Evolutionary conservation across 2,888 invertebrate genomes (phyloP), one percentile per base, ranked within the genome.

Genomic region (Ophonus ardosiacus): DNA sequence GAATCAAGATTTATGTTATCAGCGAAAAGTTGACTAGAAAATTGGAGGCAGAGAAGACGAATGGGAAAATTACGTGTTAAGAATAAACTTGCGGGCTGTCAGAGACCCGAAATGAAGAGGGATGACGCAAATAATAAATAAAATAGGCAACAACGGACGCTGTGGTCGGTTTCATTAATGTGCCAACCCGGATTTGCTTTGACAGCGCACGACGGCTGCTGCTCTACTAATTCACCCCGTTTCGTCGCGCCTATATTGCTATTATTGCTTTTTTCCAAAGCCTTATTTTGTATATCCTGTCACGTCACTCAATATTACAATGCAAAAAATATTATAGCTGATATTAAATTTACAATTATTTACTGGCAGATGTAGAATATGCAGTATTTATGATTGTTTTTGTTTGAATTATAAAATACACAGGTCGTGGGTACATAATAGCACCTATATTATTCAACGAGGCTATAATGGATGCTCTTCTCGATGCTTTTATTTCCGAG

Each of bases 21-120:
- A 78, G 43, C 63, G 56, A 56, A 84, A 84, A 84, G 78, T 78
- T 84, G 78, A 84, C 84, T 78, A 78, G 78, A 84, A 84, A 84
- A 84, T 84, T 84, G 78, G 65, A 71, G 57, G 10, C 24, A n/a
- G 24, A 13, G 24, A 84, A 84, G 84, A 84, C 84, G 84, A 78
- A 84, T 84, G 84, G 74, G 84, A 78, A 78, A 84, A 84, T 84
- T 84, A 84, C 84, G 84, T 84, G 84, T 78, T 63, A 65, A 65
- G 84, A 84, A 84, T 84, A 84, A 74, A 71, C 13, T 51, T 76
- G 43, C 56, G 56, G 56, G 13, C 56, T 74, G 74, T 74, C 74
- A 56, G 51, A 17, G 21, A 10, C 5, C 43, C 74, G 24, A 78
- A 78, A 78, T 78, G 78, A 78, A 78, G 40, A 74, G 56, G 74